Conservation (phyloP, 2,797 vertebrate genomes). For the Hipposideros larvatus region DNA sequence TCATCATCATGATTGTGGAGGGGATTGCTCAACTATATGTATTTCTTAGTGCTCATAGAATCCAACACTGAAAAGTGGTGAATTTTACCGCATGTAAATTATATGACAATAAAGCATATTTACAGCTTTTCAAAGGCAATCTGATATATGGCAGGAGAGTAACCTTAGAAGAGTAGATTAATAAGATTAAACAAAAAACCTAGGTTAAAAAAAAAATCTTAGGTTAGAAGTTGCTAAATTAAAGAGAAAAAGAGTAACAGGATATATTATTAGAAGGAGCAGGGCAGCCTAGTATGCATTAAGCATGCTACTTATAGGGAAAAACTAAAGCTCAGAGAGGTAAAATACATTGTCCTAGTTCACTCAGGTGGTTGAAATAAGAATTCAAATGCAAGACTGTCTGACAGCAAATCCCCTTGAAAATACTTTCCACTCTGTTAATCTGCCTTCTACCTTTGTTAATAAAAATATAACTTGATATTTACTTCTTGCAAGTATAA, state of each 20-base stretch:
- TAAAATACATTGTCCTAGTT: not conserved
- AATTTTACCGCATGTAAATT: not conserved
- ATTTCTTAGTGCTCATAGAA: not conserved
- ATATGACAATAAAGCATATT: not conserved
- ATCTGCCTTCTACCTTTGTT: not conserved
- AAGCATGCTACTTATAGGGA: not conserved
- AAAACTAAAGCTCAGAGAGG: not conserved
- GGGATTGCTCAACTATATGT: not conserved
- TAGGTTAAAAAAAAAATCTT: not conserved
- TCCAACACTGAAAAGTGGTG: not conserved
- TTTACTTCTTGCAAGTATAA: conserved; percentile 11
- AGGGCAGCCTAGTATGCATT: not conserved
- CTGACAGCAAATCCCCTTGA: not conserved
- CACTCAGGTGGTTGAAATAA: not conserved
- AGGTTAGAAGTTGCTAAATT: not conserved
- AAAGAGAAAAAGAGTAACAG: not conserved
- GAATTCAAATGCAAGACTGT: conserved; percentile 11
- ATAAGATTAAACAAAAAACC: not conserved
- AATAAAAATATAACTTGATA: not conserved
- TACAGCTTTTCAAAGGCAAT: conserved; percentile 15
- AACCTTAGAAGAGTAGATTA: not conserved
- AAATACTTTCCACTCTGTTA: not conserved
- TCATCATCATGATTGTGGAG: not conserved
- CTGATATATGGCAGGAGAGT: not conserved
- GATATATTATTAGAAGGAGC: not conserved